phyloP scores from a whole-genome alignment of 2,888 invertebrate species.

The Tenthredo distinguenda region DNA sequence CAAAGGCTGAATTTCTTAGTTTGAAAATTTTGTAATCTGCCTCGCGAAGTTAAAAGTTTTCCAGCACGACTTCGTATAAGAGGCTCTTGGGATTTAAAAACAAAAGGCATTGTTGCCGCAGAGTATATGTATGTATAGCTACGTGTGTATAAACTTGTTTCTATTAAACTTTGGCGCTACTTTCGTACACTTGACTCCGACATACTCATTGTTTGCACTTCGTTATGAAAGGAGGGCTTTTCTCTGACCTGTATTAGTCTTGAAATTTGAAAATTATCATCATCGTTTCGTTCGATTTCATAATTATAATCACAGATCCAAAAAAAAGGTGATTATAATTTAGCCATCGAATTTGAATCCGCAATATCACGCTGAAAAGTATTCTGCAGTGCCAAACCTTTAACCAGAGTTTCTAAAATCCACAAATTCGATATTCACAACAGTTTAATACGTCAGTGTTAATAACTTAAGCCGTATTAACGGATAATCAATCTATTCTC shows the following conservation, averaged over 20 bases:
- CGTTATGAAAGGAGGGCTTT: neutral
- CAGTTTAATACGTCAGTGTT: neutral
- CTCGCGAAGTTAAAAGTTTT: slow-evolving; percentile 39
- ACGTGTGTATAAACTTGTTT: slow-evolving; percentile 30
- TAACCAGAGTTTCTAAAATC: neutral
- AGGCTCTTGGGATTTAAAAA: slow-evolving; percentile 40
- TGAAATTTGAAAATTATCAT: neutral
- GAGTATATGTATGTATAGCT: neutral
- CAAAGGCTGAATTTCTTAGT: slow-evolving; percentile 32
- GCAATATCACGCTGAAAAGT: neutral
- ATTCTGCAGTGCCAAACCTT: neutral
- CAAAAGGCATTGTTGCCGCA: slow-evolving; percentile 35
- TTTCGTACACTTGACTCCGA: slow-evolving; percentile 23
- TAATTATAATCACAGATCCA: neutral
- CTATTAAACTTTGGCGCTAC: slow-evolving; percentile 40
- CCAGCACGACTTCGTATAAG: slow-evolving; percentile 33
- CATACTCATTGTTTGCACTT: neutral
- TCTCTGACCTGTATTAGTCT: neutral
- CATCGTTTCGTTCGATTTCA: neutral
- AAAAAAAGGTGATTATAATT: neutral
- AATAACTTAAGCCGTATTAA: neutral
- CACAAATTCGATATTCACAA: neutral
- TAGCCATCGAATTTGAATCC: neutral
- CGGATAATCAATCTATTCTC: neutral
- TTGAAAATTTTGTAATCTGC: slow-evolving; percentile 36